Evolutionary conservation across 1,140 invertebrate genomes (phyloP), one percentile per base, ranked within the genome.

Genomic region (Drosophila lacteicornis): DNA sequence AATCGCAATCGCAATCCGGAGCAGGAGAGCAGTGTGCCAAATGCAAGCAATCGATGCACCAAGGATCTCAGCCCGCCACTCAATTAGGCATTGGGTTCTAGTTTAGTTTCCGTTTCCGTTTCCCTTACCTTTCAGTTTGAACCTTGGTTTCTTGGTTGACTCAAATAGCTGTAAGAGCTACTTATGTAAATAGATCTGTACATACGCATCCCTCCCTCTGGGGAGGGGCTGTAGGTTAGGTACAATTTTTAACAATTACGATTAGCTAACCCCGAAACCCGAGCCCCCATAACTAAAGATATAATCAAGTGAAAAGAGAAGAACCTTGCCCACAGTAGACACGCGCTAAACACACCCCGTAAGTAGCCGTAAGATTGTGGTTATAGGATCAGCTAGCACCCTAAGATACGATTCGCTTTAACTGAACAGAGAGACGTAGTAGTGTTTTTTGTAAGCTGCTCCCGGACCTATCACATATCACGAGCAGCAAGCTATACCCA

Each of bases 241-340:
- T 67, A 82, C 38, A 78, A 86, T 86, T 85, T 86, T 85, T 38
- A 85, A 66, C 63, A 81, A 71, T 73, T 73, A 73, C 19, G 27
- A 49, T 81, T 74, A 84, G 63, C 63, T 59, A 85, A 63, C 0
- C 12, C 30, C 5, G 8, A 17, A 5, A 25, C n/a, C 19, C 9
- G 13, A 43, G 12, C 4, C 5, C n/a, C 50, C 51, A 25, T 17
- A 13, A 63, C 47, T 62, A 69, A 45, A 17, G 47, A 27, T 58
- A 59, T 68, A 47, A 50, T 60, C 56, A 40, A 40, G 12, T 27
- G 13, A 42, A 17, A 8, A 47, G 13, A 17, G 4, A 8, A 33
- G 33, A 36, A 36, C 33, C 33, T 36, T 11, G 33, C 17, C 57
- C 43, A 60, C 17, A 27, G 40, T 8, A 19, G n/a, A 40, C 33